These are phyloP conservation scores for Bubo blakistoni DNA, from an alignment of 2,113 vertebrate species.

Conservation along the genomic window DNA sequence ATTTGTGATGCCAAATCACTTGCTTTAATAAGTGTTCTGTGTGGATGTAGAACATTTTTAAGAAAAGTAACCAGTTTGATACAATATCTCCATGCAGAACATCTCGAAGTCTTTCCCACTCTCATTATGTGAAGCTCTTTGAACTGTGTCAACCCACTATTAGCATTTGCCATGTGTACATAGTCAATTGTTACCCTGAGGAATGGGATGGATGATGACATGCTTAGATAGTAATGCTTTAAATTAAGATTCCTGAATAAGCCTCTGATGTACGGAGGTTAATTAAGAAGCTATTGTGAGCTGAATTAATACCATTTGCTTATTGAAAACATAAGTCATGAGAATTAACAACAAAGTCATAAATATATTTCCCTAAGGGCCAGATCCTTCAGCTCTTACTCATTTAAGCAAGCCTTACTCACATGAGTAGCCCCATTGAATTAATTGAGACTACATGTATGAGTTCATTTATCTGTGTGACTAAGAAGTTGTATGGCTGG, in stretches of 20 bases:
- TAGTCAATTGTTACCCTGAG: constrained; percentile 43
- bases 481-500: not conserved
- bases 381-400: constrained; percentile 35
- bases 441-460: constrained; percentile 42
- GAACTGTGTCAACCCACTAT: constrained; percentile 18
- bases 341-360: constrained; percentile 64
- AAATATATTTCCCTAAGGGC: constrained; percentile 49
- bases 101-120: constrained; percentile 8
- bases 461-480: not conserved
- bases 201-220: constrained; percentile 53
- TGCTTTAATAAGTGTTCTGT: not conserved
- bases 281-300: constrained; percentile 67
- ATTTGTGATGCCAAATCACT: not conserved
- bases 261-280: constrained; percentile 63
- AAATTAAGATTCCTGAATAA: constrained; percentile 64
- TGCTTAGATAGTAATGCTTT: constrained; percentile 60
- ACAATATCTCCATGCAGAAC: not conserved
- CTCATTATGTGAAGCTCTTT: constrained; percentile 13
- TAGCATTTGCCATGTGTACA: constrained; percentile 47
- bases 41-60: not conserved
- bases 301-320: constrained; percentile 68
- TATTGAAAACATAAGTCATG: constrained; percentile 64
- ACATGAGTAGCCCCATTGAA: not conserved
- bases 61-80: not conserved
- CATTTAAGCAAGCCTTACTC: constrained; percentile 1